Evolutionary conservation across 2,113 vertebrate species (phyloP).

Genomic region (Psophia crepitans): DNA sequence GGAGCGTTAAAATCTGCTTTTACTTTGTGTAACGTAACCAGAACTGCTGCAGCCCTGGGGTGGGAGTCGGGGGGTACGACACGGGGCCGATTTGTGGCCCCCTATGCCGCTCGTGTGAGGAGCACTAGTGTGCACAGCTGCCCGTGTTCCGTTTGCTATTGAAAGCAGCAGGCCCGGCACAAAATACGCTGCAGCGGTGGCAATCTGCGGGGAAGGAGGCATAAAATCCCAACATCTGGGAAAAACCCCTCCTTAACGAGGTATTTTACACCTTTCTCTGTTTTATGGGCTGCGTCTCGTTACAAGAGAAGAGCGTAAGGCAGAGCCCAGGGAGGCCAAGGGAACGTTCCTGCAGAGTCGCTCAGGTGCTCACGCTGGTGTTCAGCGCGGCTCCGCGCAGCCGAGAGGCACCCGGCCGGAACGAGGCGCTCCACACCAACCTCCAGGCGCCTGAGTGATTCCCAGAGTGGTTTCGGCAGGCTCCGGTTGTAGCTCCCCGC

Average conservation of each 20-base stretch:
- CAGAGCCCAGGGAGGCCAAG: not conserved
- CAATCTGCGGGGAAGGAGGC: not conserved
- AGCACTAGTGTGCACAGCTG: not conserved
- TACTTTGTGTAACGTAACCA: not conserved
- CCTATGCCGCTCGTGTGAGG: accelerated
- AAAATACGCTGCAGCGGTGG: not conserved
- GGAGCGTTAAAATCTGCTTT: not conserved
- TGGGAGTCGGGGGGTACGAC: not conserved
- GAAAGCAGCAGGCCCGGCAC: not conserved
- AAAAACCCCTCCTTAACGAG: not conserved
- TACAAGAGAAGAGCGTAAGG: not conserved
- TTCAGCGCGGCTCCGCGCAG: not conserved
- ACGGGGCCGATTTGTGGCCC: accelerated
- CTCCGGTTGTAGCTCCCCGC: not conserved
- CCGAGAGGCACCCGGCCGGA: not conserved
- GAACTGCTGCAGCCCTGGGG: not conserved
- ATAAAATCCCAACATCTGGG: not conserved
- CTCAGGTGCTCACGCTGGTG: not conserved
- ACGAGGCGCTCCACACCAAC: not conserved
- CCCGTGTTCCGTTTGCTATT: not conserved
- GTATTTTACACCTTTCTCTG: not conserved
- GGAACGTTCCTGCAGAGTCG: not conserved
- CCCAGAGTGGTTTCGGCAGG: not conserved
- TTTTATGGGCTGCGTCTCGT: not conserved
- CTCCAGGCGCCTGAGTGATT: not conserved